Conservation (phyloP, 2,113 vertebrate genomes). For the Opisthocomus hoazin region DNA sequence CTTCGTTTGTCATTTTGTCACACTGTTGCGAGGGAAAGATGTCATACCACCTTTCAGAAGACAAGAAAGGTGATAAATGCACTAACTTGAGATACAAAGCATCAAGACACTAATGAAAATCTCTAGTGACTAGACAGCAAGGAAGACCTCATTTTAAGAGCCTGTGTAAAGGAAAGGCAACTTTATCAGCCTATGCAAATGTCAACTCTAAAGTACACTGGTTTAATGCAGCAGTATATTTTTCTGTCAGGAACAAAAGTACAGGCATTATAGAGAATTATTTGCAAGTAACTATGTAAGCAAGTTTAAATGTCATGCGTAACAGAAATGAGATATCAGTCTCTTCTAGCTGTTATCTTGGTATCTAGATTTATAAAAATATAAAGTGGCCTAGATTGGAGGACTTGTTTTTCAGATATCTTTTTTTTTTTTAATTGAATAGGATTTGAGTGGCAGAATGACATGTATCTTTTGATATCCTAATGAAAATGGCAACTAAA, state of each 20-base stretch:
- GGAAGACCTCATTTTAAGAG: neutral
- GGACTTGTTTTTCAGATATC: neutral
- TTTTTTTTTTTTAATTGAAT: neutral
- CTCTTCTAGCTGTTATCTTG: neutral
- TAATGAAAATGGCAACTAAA: conserved; percentile 39
- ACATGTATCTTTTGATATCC: conserved; percentile 11
- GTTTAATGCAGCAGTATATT: neutral
- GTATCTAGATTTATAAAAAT: neutral
- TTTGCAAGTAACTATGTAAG: neutral
- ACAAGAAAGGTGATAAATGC: neutral
- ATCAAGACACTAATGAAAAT: neutral
- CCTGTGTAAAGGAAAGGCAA: neutral
- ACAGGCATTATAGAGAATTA: neutral
- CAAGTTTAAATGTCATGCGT: neutral
- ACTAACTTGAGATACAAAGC: neutral
- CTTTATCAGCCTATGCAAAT: conserved; percentile 2
- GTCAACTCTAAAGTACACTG: neutral
- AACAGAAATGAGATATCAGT: neutral
- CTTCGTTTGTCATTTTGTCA: conserved; percentile 26
- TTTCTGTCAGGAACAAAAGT: neutral
- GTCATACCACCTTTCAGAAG: neutral
- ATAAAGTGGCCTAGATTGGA: neutral
- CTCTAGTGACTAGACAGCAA: neutral
- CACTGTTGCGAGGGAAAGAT: neutral
- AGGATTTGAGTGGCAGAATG: neutral